Percentiles rank a stretch among this genome's conserved stretches.
These are phyloP conservation scores for Cavia aperea DNA, from an alignment of 2,113 vertebrate species.

Conservation along the genomic window DNA sequence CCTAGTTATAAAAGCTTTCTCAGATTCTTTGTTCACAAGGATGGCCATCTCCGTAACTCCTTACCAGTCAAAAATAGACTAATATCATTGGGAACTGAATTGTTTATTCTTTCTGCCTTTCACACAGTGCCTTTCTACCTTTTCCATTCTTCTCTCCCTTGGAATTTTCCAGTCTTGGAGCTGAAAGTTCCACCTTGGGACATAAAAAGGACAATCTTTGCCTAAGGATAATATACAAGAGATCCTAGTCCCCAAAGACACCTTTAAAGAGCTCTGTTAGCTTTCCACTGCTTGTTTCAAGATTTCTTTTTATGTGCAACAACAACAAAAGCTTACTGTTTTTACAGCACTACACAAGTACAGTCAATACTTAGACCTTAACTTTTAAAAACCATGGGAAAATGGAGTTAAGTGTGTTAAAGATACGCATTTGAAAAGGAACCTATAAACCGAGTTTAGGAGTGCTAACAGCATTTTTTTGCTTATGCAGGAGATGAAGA, in stretches of 20 bases:
- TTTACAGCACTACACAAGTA: not conserved
- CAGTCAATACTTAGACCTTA: not conserved
- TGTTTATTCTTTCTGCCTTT: not conserved
- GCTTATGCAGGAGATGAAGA: not conserved
- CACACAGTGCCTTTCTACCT: not conserved
- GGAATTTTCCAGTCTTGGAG: not conserved
- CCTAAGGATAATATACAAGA: not conserved
- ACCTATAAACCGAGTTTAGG: not conserved
- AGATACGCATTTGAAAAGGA: not conserved
- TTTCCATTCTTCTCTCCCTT: not conserved
- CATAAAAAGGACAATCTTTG: not conserved
- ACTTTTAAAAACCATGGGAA: not conserved
- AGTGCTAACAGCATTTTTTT: not conserved
- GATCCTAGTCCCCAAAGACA: not conserved
- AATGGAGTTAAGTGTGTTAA: not conserved
- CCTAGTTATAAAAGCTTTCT: not conserved
- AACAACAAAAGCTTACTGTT: not conserved
- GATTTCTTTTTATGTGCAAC: not conserved
- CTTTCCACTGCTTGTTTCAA: not conserved
- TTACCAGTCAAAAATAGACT: not conserved
- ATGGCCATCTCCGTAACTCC: not conserved
- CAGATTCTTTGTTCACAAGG: not conserved
- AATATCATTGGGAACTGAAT: not conserved
- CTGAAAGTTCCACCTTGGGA: not conserved
- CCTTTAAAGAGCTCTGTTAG: not conserved